phyloP scores from a whole-genome alignment of 2,113 vertebrate genomes.

The Numenius arquata region DNA sequence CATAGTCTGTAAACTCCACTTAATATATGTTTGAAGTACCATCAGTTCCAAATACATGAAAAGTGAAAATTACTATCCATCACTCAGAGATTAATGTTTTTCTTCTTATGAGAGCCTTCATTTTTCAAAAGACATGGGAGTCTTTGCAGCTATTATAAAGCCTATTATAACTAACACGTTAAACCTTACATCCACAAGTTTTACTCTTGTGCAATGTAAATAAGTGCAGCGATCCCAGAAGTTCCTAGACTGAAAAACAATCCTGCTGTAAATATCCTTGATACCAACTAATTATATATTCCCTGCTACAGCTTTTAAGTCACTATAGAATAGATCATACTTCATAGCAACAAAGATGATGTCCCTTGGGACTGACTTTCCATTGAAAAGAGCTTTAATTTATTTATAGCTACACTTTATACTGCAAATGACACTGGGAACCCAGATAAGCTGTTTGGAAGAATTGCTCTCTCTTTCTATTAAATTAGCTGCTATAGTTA shows the following conservation, averaged over 20 bases:
- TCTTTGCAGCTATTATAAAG: background rate
- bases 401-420: slow-evolving; percentile 41
- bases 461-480: background rate
- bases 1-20: background rate
- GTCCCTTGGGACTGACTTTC: background rate
- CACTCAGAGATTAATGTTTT: background rate
- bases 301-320: background rate
- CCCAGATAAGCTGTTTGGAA: slow-evolving; percentile 10
- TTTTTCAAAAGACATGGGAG: background rate
- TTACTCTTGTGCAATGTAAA: background rate
- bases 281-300: background rate
- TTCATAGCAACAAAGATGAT: background rate
- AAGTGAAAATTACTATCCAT: background rate
- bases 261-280: background rate
- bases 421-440: slow-evolving; percentile 20
- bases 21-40: background rate
- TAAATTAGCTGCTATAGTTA: background rate
- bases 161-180: background rate
- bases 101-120: background rate
- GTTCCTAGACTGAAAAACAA: background rate
- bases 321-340: background rate
- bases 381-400: background rate
- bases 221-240: background rate
- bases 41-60: background rate
- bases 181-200: background rate